A percentile compares a stretch with the other conserved stretches of the same genome.
phyloP scores from a whole-genome alignment of 2,797 vertebrate species.

The Xenops minutus region DNA sequence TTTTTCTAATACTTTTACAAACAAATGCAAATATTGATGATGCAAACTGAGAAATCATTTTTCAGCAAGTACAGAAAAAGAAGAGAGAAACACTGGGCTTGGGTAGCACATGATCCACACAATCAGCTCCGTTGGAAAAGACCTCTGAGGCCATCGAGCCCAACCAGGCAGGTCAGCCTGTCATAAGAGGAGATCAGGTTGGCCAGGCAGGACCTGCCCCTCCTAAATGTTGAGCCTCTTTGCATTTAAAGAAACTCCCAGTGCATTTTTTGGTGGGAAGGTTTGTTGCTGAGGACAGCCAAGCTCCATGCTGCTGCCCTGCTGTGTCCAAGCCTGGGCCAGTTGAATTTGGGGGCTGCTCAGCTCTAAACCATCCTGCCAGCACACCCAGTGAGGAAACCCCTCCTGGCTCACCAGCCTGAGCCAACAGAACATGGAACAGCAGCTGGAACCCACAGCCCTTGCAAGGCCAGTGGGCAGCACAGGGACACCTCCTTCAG shows the following conservation, averaged over 20 bases:
- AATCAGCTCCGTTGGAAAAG: too few relatives aligned
- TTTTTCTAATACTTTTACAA: background rate
- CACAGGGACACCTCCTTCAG: background rate
- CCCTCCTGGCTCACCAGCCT: background rate
- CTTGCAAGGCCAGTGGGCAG: background rate
- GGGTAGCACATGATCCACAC: background rate
- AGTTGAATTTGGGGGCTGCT: background rate
- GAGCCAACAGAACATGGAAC: background rate
- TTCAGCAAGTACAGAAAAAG: background rate
- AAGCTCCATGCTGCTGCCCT: background rate
- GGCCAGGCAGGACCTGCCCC: too few relatives aligned
- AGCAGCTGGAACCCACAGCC: accelerated
- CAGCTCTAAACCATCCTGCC: background rate
- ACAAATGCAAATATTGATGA: conserved; percentile 18
- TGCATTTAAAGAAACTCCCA: background rate
- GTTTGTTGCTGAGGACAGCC: background rate
- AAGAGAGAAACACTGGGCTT: background rate
- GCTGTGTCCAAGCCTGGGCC: background rate
- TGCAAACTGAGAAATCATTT: background rate
- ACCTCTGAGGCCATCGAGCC: too few relatives aligned
- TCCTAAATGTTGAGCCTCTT: background rate
- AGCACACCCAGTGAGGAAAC: background rate
- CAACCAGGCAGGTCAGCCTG: too few relatives aligned
- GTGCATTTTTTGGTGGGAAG: background rate
- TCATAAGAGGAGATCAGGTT: too few relatives aligned